Percentiles rank a stretch among this genome's conserved stretches.
These are phyloP conservation scores for Chrysolina oricalcia DNA, from an alignment of 2,888 invertebrate genomes.

Conservation along the genomic window DNA sequence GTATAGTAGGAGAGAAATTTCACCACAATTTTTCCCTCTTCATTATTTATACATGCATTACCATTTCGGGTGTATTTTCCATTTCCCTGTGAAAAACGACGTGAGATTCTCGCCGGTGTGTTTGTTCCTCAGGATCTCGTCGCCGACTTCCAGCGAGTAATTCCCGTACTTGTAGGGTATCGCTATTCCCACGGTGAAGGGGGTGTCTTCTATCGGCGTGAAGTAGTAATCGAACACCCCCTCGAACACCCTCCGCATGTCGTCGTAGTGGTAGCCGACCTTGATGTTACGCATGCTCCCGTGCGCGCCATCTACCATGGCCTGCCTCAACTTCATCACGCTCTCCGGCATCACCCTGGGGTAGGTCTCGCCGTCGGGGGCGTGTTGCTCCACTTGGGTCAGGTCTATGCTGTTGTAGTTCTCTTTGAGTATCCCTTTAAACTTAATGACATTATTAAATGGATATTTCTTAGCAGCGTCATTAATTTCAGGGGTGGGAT, in stretches of 20 bases:
- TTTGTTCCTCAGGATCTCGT: constrained; percentile 82
- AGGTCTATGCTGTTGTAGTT: constrained; percentile 98
- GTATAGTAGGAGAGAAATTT: neutral
- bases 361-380: constrained; percentile 69
- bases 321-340: constrained; percentile 77
- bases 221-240: constrained; percentile 89
- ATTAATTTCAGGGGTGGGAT: neutral
- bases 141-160: constrained; percentile 82
- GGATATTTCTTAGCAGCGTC: neutral
- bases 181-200: constrained; percentile 90
- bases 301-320: constrained; percentile 81
- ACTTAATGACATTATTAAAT: constrained; percentile 48
- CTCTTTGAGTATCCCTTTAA: constrained; percentile 59
- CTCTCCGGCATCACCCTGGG: constrained; percentile 79
- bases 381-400: constrained; percentile 91
- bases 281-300: constrained; percentile 80
- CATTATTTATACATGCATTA: constrained; percentile 64
- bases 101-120: constrained; percentile 81
- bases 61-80: constrained; percentile 91
- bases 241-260: constrained; percentile 86
- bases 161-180: constrained; percentile 87
- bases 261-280: constrained; percentile 89
- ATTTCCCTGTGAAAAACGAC: constrained; percentile 83
- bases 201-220: constrained; percentile 88
- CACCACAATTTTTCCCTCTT: neutral